Conservation (phyloP, 1,140 invertebrate genomes). For the Globodera rostochiensis region DNA sequence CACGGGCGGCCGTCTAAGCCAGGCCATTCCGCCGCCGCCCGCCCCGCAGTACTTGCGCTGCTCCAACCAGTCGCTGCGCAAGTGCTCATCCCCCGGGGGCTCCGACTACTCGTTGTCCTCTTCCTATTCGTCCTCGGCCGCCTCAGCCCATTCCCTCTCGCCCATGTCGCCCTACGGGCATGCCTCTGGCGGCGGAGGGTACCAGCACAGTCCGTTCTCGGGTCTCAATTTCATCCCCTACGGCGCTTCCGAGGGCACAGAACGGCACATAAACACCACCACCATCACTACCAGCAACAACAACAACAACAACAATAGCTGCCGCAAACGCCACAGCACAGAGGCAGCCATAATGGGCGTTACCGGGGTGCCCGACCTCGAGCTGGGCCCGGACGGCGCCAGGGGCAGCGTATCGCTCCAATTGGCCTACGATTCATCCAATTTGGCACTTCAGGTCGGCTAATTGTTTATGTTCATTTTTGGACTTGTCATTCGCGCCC, state of each 20-base stretch:
- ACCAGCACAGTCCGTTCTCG: conserved; percentile 22
- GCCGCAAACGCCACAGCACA: conserved; percentile 1
- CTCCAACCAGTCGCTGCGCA: conserved; percentile 28
- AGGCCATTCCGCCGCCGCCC: conserved; percentile 25
- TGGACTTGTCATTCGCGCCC: neutral
- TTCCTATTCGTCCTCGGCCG: conserved; percentile 20
- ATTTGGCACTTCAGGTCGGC: conserved; percentile 41
- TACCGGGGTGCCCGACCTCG: conserved; percentile 12
- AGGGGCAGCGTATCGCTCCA: conserved; percentile 42
- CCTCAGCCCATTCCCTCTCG: conserved; percentile 25
- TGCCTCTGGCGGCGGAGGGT: neutral
- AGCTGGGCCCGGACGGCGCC: conserved; percentile 1
- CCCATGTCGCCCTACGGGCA: conserved; percentile 28
- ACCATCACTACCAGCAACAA: neutral
- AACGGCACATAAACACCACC: neutral
- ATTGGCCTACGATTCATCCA: conserved; percentile 37
- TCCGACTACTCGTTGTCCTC: conserved; percentile 33
- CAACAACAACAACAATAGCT: neutral
- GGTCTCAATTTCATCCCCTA: conserved; percentile 28
- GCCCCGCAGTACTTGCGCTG: conserved; percentile 27
- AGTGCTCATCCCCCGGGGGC: conserved; percentile 29
- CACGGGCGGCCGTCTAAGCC: conserved; percentile 13
- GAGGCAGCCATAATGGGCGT: neutral
- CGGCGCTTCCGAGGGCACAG: neutral
- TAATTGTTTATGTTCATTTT: conserved; percentile 4